Evolutionary conservation across 2,113 vertebrate genomes (phyloP).

Genomic region (Tychaedon coryphoeus): DNA sequence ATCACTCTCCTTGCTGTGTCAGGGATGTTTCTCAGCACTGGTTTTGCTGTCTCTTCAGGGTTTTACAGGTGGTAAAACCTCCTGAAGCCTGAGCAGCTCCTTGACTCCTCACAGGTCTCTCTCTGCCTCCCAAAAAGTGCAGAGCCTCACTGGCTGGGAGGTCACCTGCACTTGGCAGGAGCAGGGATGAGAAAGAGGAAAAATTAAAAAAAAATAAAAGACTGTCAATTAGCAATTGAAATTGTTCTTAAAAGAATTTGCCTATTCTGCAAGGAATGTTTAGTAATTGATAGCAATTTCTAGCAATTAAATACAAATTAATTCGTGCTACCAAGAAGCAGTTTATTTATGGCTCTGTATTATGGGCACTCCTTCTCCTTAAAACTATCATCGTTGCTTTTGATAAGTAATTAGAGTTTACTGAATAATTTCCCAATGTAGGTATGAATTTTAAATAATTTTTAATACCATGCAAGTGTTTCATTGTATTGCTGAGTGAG

Average conservation of each 20-base stretch:
- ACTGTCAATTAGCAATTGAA: conserved; percentile 50
- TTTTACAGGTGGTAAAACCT: not conserved
- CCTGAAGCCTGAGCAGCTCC: not conserved
- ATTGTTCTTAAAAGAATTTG: conserved; percentile 59
- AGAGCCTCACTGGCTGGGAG: not conserved
- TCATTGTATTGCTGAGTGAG: conserved; percentile 19
- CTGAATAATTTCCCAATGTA: conserved; percentile 74
- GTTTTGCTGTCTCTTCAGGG: not conserved
- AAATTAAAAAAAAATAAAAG: not conserved
- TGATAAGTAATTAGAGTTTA: conserved; percentile 79
- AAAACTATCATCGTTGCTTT: conserved; percentile 71
- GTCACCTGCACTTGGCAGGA: not conserved
- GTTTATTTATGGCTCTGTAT: conserved; percentile 78
- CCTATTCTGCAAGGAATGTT: conserved; percentile 67
- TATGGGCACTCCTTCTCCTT: conserved; percentile 71
- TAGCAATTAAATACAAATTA: conserved; percentile 82
- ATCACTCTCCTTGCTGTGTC: accelerated
- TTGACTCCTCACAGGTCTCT: not conserved
- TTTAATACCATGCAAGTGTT: conserved; percentile 21
- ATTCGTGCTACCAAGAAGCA: conserved; percentile 71
- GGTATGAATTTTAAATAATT: conserved; percentile 77
- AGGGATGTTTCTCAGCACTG: not conserved
- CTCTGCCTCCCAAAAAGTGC: not conserved
- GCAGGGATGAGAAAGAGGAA: not conserved
- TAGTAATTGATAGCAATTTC: conserved; percentile 76